phyloP scores from a whole-genome alignment of 2,113 vertebrate genomes.

The Charina bottae region DNA sequence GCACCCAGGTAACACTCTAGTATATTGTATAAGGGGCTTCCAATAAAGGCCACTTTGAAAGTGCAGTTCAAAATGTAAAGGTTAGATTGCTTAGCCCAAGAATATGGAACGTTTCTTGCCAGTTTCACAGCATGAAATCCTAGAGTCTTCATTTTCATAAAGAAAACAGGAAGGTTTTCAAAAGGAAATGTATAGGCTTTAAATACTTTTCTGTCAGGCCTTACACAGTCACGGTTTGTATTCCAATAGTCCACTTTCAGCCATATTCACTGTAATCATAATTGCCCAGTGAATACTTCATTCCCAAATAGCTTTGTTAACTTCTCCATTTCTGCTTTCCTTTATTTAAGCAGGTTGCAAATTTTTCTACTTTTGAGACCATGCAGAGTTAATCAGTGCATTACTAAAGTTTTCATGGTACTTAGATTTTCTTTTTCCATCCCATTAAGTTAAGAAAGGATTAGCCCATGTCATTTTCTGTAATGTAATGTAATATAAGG shows the following conservation, averaged over 20 bases:
- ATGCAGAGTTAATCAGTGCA: not conserved
- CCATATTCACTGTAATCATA: not conserved
- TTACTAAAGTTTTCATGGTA: constrained; percentile 4
- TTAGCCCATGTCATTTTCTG: not conserved
- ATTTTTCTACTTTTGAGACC: not conserved
- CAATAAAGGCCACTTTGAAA: not conserved
- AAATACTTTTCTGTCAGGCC: not conserved
- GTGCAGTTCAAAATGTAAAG: not conserved
- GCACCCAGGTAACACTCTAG: not conserved
- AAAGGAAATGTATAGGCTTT: not conserved
- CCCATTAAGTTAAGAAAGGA: not conserved
- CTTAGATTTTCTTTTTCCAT: not conserved
- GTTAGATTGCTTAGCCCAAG: not conserved
- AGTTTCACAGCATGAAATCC: not conserved
- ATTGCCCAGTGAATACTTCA: not conserved
- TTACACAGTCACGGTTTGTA: not conserved
- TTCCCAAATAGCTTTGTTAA: not conserved
- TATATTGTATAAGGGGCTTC: not conserved
- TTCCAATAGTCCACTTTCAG: not conserved
- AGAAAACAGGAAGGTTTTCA: not conserved
- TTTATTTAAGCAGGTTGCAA: not conserved
- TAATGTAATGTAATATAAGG: not conserved
- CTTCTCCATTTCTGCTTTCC: not conserved
- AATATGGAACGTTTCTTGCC: not conserved
- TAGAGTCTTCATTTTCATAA: not conserved